Conservation (phyloP, 1,140 invertebrate species). For the Himalopsyche phryganea region DNA sequence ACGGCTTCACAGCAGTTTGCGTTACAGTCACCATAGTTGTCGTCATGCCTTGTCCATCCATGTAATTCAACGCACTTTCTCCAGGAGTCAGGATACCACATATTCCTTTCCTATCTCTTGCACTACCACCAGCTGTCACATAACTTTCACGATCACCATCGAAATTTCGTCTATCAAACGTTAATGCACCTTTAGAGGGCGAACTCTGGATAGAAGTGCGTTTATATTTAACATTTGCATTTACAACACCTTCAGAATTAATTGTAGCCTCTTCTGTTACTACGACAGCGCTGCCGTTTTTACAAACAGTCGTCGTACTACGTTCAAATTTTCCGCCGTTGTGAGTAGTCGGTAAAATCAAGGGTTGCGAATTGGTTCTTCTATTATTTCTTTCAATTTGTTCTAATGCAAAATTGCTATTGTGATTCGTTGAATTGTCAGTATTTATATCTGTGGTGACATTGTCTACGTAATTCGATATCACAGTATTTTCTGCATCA, state of each 20-base stretch:
- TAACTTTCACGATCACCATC: constrained; percentile 3
- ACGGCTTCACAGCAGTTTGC: constrained; percentile 44
- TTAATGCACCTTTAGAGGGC: constrained; percentile 39
- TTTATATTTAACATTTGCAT: constrained; percentile 44
- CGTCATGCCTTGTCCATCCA: constrained; percentile 42
- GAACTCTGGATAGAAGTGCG: constrained; percentile 44
- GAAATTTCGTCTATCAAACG: constrained; percentile 10
- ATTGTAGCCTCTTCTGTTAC: constrained; percentile 48
- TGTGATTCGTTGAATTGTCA: too few species aligned
- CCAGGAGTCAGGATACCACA: constrained; percentile 19
- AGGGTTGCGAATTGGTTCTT: too few species aligned
- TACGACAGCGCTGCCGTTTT: constrained; percentile 43
- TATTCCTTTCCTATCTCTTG: constrained; percentile 30
- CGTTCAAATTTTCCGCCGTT: constrained; percentile 33
- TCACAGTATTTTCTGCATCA: too few species aligned
- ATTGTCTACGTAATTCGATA: too few species aligned
- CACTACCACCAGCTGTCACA: constrained; percentile 1
- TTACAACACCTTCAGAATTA: constrained; percentile 42
- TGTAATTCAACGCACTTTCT: constrained; percentile 34
- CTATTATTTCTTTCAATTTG: too few species aligned
- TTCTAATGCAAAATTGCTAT: too few species aligned
- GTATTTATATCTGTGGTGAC: too few species aligned
- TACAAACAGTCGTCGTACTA: constrained; percentile 41
- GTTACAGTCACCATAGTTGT: constrained; percentile 46
- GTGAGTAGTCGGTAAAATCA: constrained; percentile 5